phyloP scores from a whole-genome alignment of 2,113 vertebrate species.

The Oxyruncus cristatus region DNA sequence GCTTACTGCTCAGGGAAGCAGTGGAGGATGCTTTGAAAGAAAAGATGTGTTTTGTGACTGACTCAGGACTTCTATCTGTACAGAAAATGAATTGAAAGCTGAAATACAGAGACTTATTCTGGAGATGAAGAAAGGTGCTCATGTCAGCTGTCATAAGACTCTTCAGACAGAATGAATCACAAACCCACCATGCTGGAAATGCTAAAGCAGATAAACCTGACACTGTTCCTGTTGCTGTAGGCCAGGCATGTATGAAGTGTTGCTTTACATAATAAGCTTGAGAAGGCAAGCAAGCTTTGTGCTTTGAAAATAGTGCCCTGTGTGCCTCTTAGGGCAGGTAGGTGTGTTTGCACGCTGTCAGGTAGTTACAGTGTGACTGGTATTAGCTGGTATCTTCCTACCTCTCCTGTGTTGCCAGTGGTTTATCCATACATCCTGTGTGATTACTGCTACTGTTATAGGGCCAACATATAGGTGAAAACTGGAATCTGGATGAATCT shows the following conservation, averaged over 20 bases:
- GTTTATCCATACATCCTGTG: background rate
- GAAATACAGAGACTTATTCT: slow-evolving; percentile 12
- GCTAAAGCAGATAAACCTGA: background rate
- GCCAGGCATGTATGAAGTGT: background rate
- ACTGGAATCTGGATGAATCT: background rate
- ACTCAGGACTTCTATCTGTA: background rate
- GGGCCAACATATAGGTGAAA: background rate
- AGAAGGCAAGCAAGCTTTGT: background rate
- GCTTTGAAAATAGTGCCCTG: background rate
- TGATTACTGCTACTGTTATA: background rate
- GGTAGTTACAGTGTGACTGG: background rate
- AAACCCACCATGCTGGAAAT: background rate
- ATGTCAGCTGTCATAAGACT: background rate
- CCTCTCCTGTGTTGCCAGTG: background rate
- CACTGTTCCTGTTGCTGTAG: background rate
- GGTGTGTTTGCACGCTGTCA: background rate
- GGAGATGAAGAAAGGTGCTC: background rate
- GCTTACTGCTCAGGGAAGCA: background rate
- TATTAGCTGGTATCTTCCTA: background rate
- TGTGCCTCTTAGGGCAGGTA: background rate
- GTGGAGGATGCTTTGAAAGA: background rate
- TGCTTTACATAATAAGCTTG: background rate
- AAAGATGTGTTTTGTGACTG: background rate
- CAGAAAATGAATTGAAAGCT: slow-evolving; percentile 38
- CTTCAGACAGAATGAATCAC: background rate